Evolutionary conservation across 2,797 vertebrate genomes (phyloP).

Genomic region (Sebastes miniatus): DNA sequence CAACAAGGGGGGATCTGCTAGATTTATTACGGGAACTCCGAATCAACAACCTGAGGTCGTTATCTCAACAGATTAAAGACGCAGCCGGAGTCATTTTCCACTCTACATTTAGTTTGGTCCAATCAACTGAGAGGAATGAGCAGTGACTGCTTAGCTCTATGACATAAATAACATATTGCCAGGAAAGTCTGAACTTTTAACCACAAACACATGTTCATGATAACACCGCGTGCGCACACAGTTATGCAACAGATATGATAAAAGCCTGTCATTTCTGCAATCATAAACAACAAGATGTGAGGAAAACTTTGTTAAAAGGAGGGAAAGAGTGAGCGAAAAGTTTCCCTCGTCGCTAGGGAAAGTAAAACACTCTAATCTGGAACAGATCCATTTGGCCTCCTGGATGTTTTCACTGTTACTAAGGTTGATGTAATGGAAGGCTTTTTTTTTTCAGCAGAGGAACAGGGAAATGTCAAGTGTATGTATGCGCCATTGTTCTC

Average conservation of each 20-base stretch:
- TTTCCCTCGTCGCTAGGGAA: conserved; percentile 49
- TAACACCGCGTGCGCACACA: not conserved
- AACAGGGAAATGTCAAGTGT: conserved; percentile 47
- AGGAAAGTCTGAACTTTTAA: conserved; percentile 6
- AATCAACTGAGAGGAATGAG: conserved; percentile 8
- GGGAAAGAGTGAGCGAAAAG: conserved; percentile 43
- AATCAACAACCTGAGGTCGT: conserved; percentile 12
- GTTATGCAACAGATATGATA: conserved; percentile 12
- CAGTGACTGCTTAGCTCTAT: not conserved
- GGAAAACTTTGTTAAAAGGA: conserved; percentile 32
- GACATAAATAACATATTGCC: not conserved
- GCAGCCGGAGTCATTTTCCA: conserved; percentile 1
- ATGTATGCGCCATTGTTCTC: conserved; percentile 60
- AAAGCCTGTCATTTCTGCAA: conserved; percentile 30
- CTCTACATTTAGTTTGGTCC: conserved; percentile 1
- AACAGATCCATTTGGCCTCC: conserved; percentile 62
- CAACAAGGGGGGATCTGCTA: conserved; percentile 29
- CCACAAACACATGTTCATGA: conserved; percentile 13
- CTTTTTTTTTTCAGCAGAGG: conserved; percentile 50
- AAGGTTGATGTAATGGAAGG: conserved; percentile 83
- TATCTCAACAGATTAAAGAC: conserved; percentile 2
- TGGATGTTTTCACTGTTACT: conserved; percentile 77
- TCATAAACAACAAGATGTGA: conserved; percentile 39
- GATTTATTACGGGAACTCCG: conserved; percentile 26
- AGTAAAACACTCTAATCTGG: conserved; percentile 62